Evolutionary conservation across 2,113 vertebrate genomes (phyloP).

Genomic region (Struthio camelus): DNA sequence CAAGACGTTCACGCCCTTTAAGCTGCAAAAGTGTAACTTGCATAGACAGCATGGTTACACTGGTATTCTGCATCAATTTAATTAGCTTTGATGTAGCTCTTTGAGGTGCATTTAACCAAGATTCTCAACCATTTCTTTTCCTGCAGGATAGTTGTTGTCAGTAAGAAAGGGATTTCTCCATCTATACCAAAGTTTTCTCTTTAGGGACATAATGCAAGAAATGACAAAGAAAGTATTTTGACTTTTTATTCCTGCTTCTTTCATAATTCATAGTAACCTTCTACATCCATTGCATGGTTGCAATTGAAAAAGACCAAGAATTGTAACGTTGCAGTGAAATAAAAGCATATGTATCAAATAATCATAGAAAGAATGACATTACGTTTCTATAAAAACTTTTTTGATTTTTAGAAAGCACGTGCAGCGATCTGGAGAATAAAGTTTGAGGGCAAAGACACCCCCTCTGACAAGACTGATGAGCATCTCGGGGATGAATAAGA

Average conservation of each 20-base stretch:
- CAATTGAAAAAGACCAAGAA: conserved; percentile 20
- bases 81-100: not conserved
- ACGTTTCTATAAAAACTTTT: not conserved
- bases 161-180: conserved; percentile 28
- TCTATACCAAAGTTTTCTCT: conserved; percentile 13
- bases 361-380: not conserved
- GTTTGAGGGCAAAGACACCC: not conserved
- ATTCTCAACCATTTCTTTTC: not conserved
- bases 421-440: conserved; percentile 25
- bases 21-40: not conserved
- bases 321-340: conserved; percentile 6
- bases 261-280: not conserved
- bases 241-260: not conserved
- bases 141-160: not conserved
- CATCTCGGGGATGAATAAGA: not conserved
- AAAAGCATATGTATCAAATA: not conserved
- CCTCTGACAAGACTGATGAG: not conserved
- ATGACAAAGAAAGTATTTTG: conserved; percentile 38
- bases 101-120: not conserved
- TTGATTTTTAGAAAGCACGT: not conserved
- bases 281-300: not conserved
- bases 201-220: conserved; percentile 2
- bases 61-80: not conserved
- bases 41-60: not conserved
- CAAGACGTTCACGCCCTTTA: not conserved